Evolutionary conservation across 1,140 invertebrate species (phyloP).

Genomic region (Cecropterus lyciades): DNA sequence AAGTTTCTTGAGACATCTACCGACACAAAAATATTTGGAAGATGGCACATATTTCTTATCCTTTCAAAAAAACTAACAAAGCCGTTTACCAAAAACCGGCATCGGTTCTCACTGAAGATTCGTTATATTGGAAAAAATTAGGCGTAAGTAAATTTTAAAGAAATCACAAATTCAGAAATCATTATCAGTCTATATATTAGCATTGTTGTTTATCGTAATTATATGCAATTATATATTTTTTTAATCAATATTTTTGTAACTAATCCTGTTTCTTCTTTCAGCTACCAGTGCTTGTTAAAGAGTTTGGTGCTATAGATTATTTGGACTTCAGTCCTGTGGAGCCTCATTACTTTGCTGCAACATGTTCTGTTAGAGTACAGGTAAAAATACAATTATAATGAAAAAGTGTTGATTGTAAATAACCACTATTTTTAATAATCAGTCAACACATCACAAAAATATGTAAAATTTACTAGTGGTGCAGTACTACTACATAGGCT

Average conservation of each 20-base stretch:
- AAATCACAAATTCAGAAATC: background rate
- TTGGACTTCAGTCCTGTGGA: constrained; percentile 95
- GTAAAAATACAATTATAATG: too few species aligned
- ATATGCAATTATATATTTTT: too few species aligned
- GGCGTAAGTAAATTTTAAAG: constrained; percentile 84
- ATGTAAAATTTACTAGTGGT: too few species aligned
- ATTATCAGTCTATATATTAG: too few species aligned
- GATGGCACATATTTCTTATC: constrained; percentile 76
- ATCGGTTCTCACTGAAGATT: constrained; percentile 89
- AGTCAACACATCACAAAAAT: too few species aligned
- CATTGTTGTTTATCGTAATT: too few species aligned
- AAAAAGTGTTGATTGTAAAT: too few species aligned
- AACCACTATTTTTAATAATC: too few species aligned
- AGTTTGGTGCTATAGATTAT: constrained; percentile 95
- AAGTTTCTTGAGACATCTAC: background rate
- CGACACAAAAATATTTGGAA: constrained; percentile 20
- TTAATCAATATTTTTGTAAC: background rate
- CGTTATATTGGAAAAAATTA: constrained; percentile 94
- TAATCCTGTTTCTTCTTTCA: constrained; percentile 82
- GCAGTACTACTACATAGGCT: too few species aligned
- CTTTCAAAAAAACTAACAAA: constrained; percentile 90
- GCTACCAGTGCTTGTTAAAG: constrained; percentile 95
- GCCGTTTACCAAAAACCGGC: constrained; percentile 88
- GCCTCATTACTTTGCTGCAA: constrained; percentile 95
- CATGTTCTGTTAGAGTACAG: constrained; percentile 95